phyloP scores from a whole-genome alignment of 2,113 vertebrate genomes.

The Scalopus aquaticus region DNA sequence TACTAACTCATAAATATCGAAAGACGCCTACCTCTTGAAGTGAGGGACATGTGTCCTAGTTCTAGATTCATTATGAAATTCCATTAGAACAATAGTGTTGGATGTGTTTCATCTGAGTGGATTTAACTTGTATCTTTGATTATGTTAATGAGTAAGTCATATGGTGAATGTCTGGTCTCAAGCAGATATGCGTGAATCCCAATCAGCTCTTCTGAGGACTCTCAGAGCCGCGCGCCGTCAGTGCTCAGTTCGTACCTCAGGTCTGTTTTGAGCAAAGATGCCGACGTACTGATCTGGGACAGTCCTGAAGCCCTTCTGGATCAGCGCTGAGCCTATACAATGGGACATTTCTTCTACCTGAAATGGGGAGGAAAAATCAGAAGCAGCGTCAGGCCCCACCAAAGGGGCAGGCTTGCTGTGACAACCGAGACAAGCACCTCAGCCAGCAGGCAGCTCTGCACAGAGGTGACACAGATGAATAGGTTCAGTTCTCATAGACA shows the following conservation, averaged over 20 bases:
- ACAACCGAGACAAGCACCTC: fast-evolving
- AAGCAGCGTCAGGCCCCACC: not conserved
- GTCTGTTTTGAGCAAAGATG: slow-evolving; percentile 96
- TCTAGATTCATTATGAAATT: not conserved
- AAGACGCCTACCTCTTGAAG: not conserved
- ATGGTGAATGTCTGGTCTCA: not conserved
- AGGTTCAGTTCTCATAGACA: not conserved
- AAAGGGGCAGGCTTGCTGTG: not conserved
- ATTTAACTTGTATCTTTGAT: not conserved
- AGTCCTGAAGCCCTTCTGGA: slow-evolving; percentile 91
- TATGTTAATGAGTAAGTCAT: no score
- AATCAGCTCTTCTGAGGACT: not conserved
- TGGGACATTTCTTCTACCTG: slow-evolving; percentile 90
- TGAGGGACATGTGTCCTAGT: not conserved
- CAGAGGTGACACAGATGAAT: not conserved
- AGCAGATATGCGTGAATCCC: not conserved
- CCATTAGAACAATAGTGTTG: not conserved
- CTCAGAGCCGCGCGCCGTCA: fast-evolving
- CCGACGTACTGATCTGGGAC: slow-evolving; percentile 90
- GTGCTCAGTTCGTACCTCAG: slow-evolving; percentile 88
- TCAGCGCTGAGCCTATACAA: slow-evolving; percentile 91
- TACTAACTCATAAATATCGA: not conserved
- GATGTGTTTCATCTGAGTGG: not conserved
- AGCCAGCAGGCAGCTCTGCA: not conserved
- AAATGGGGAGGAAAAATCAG: not conserved